A percentile compares a stretch with the other conserved stretches of the same genome.
phyloP scores from a whole-genome alignment of 2,797 vertebrate genomes.

The Sebastes iracundus region DNA sequence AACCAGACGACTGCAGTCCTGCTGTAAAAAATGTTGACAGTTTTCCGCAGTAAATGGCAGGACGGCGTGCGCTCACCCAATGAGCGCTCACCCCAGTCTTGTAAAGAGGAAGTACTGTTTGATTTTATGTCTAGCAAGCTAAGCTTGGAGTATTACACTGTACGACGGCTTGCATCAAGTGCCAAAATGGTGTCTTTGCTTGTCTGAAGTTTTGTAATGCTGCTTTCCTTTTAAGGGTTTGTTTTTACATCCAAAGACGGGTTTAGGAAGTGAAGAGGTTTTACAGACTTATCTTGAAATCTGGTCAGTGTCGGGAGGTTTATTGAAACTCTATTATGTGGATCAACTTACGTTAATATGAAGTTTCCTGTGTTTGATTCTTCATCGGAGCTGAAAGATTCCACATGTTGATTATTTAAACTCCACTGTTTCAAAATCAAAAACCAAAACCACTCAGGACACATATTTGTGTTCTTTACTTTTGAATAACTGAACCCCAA shows the following conservation, averaged over 20 bases:
- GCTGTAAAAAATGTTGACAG: slow-evolving; percentile 57
- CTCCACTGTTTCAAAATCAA: not conserved
- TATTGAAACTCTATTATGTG: slow-evolving; percentile 26
- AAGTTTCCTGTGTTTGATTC: slow-evolving; percentile 19
- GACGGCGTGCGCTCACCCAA: slow-evolving; percentile 21
- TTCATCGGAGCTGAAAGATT: not conserved
- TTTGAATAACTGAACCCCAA: not conserved
- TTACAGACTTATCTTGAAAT: slow-evolving; percentile 46
- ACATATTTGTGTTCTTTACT: not conserved
- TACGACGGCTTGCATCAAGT: not conserved
- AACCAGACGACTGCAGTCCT: slow-evolving; percentile 23
- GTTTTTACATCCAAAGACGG: slow-evolving; percentile 37
- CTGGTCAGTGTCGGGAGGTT: slow-evolving; percentile 45
- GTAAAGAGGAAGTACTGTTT: slow-evolving; percentile 61
- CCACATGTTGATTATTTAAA: not conserved
- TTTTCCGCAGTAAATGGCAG: slow-evolving; percentile 56
- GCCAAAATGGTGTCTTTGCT: slow-evolving; percentile 38
- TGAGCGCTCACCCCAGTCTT: slow-evolving; percentile 11
- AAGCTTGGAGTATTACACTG: not conserved
- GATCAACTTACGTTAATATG: not conserved
- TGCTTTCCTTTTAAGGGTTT: slow-evolving; percentile 59
- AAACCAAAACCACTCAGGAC: not conserved
- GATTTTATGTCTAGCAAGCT: slow-evolving; percentile 23
- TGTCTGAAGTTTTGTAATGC: slow-evolving; percentile 21
- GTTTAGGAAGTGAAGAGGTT: slow-evolving; percentile 60